Base-by-base conservation (phyloP, 2,113 vertebrate species). In the Alligator mississippiensis region DNA sequence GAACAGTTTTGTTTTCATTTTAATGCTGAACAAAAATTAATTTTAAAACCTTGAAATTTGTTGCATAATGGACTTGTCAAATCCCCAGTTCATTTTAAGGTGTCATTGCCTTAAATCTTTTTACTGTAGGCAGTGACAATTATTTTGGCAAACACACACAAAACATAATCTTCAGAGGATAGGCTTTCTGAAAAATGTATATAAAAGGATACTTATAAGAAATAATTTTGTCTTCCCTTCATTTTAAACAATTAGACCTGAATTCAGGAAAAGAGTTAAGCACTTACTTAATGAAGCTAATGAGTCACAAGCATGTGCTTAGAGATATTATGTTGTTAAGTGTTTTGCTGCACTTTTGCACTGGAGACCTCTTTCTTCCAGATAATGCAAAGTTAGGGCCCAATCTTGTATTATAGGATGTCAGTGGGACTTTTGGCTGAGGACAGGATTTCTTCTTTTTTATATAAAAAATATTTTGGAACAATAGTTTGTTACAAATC, bases 1-100 rank as follows among this genome's bases (percentile, higher is more conserved):
- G 38, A 38, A 38, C 38, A 38, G 38, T 58, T 62, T 59, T 82
- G 5, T 7, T 80, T 77, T 14, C 14, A 76, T 59, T 82, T 11
- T 47, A 78, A 55, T 15, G 27, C 5, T 84, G 9, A 74, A 13
- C 2, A 76, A 76, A 72, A 6, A 66, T 47, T 11, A 68, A 13
- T 9, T 82, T 60, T 57, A 25, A 22, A 76, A 60, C 30, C 13
- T 80, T 58, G 22, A 47, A 11, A 25, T 47, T 15, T 54, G 13
- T 11, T 78, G 5, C n/a, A 62, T 0, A 5, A 21, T 34, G 24
- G 38, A 79, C 8, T 14, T 3, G 13, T 77, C 22, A 27, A 4
- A 5, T 57, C n/a, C 24, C 1, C 61, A 77, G 11, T 0, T 0
- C 6, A 25, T 55, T 82, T 24, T 30, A 90, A 86, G 30, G 1